A percentile compares a stretch with the other conserved stretches of the same genome.
Evolutionary conservation across 2,797 vertebrate genomes (phyloP).

Genomic region (Gymnodraco acuticeps): DNA sequence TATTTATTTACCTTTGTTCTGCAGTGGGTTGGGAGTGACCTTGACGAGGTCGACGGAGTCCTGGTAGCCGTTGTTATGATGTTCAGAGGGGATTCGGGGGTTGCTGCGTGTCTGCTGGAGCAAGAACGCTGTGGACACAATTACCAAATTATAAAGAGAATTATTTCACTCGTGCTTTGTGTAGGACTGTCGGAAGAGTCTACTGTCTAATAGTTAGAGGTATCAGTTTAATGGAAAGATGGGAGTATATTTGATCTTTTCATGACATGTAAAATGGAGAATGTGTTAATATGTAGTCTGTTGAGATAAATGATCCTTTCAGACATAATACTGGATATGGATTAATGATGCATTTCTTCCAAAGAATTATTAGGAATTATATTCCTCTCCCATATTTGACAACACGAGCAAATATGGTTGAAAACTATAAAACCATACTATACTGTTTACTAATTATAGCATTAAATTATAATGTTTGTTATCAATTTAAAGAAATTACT

Average conservation of each 20-base stretch:
- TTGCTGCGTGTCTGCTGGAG: conserved; percentile 56
- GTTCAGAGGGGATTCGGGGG: background rate
- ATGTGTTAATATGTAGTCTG: background rate
- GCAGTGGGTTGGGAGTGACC: conserved; percentile 41
- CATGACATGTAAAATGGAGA: background rate
- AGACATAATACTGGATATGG: background rate
- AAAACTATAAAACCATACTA: too few relatives aligned
- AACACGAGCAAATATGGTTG: too few relatives aligned
- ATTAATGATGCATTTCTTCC: background rate
- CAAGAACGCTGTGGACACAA: conserved; percentile 49
- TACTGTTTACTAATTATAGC: too few relatives aligned
- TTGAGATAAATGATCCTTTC: conserved; percentile 1
- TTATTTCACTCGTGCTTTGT: background rate
- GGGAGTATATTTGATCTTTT: background rate
- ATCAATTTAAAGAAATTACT: background rate
- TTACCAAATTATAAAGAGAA: background rate
- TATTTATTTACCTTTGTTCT: conserved; percentile 59
- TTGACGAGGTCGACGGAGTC: conserved; percentile 68
- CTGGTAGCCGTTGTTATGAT: conserved; percentile 60
- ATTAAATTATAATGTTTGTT: too few relatives aligned
- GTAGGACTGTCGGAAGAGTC: background rate
- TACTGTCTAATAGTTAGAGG: background rate
- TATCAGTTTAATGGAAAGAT: background rate
- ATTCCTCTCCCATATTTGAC: too few relatives aligned
- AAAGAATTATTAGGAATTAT: too few relatives aligned